These are phyloP conservation scores for Varanus komodoensis DNA, from an alignment of 2,113 vertebrate genomes.

Conservation along the genomic window DNA sequence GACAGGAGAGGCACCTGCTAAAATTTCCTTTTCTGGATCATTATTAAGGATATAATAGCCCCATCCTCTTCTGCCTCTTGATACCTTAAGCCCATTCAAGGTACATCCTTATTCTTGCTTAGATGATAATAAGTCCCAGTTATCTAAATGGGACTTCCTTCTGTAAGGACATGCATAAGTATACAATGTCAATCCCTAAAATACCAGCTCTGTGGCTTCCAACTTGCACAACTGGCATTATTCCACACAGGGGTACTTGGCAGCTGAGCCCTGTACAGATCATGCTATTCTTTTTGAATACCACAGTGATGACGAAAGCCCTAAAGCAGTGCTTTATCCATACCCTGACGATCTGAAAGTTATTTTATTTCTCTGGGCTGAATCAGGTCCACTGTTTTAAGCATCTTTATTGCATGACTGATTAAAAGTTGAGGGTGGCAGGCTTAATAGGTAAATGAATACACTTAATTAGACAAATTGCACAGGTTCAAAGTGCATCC, in stretches of 20 bases:
- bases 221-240: neutral
- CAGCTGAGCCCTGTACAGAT: neutral
- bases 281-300: neutral
- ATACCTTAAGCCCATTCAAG: neutral
- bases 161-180: neutral
- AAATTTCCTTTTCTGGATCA: neutral
- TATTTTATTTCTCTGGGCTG: constrained; percentile 48
- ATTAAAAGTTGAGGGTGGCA: constrained; percentile 17
- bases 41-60: neutral
- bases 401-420: constrained; percentile 32
- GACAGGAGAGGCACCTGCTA: neutral
- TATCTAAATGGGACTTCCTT: neutral
- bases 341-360: neutral
- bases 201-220: neutral
- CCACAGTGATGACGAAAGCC: neutral
- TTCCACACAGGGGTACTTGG: neutral
- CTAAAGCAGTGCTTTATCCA: neutral
- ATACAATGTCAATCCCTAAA: neutral
- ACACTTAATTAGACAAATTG: constrained; percentile 53
- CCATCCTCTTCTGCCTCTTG: neutral
- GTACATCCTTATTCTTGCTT: neutral
- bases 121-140: no score
- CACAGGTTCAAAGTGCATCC: constrained; percentile 54
- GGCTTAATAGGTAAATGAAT: constrained; percentile 42
- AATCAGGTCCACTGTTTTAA: constrained; percentile 14